Percentiles rank a stretch among this genome's conserved stretches.
phyloP scores from a whole-genome alignment of 2,797 vertebrate genomes.

The Tragelaphus oryx region DNA sequence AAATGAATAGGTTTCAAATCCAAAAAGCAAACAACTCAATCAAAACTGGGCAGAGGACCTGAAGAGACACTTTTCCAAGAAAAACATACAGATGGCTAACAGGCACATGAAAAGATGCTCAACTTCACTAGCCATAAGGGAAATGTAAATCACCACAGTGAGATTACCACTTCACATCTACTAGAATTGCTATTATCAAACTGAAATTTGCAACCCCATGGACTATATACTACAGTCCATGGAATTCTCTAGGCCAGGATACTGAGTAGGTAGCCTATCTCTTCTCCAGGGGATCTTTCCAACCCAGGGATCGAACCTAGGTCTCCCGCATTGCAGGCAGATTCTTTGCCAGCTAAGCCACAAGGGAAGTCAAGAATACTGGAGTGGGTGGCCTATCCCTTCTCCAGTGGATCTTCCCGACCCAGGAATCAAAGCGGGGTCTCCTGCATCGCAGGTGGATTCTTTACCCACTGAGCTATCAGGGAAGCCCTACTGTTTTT shows the following conservation, averaged over 20 bases:
- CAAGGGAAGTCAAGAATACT: neutral
- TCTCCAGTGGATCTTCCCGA: neutral
- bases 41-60: neutral
- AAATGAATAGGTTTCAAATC: neutral
- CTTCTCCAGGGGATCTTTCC: neutral
- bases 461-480: neutral
- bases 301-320: neutral
- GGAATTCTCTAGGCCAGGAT: neutral
- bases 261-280: neutral
- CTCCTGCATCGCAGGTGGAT: neutral
- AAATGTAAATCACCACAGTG: neutral
- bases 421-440: rapidly evolving
- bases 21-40: neutral
- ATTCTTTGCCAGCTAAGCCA: neutral
- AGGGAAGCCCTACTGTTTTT: neutral
- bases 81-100: neutral
- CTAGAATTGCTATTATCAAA: neutral
- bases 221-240: neutral
- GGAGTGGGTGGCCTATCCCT: too few species aligned
- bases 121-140: neutral
- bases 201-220: neutral
- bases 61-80: neutral
- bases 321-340: neutral
- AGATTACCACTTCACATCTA: neutral
- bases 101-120: neutral